Evolutionary conservation across 1,140 invertebrate species (phyloP).

Genomic region (Sminthurinus signatus): DNA sequence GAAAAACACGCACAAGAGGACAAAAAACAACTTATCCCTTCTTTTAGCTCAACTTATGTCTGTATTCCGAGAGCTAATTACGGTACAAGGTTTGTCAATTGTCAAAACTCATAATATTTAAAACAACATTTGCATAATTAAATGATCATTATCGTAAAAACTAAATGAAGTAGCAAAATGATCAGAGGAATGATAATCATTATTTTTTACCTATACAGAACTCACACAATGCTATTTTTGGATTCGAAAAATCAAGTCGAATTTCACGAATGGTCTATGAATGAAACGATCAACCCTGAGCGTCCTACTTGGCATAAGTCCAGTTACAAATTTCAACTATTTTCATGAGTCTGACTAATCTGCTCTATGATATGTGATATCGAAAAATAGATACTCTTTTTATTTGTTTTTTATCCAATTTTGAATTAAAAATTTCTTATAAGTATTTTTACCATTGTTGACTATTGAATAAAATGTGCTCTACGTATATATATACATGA

Average conservation of each 20-base stretch:
- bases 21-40: neutral
- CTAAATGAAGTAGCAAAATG: too few relatives aligned
- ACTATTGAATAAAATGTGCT: too few relatives aligned
- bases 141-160: neutral
- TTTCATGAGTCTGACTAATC: neutral
- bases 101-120: too few relatives aligned
- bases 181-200: too few relatives aligned
- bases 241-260: slow-evolving; percentile 57
- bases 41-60: slow-evolving; percentile 55
- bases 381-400: too few relatives aligned
- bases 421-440: too few relatives aligned
- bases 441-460: too few relatives aligned
- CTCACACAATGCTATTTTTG: slow-evolving; percentile 61
- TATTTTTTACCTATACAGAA: slow-evolving; percentile 46
- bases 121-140: neutral
- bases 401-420: too few relatives aligned
- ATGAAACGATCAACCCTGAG: slow-evolving; percentile 46
- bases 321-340: slow-evolving; percentile 15
- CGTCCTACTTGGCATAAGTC: slow-evolving; percentile 33
- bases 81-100: slow-evolving; percentile 57
- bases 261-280: slow-evolving; percentile 59
- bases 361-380: too few relatives aligned
- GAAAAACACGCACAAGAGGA: neutral
- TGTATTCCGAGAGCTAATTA: slow-evolving; percentile 53
- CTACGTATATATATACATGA: too few relatives aligned